A percentile compares a stretch with the other conserved stretches of the same genome.
These are phyloP conservation scores for Cygnus olor DNA, from an alignment of 2,797 vertebrate species.

Conservation along the genomic window DNA sequence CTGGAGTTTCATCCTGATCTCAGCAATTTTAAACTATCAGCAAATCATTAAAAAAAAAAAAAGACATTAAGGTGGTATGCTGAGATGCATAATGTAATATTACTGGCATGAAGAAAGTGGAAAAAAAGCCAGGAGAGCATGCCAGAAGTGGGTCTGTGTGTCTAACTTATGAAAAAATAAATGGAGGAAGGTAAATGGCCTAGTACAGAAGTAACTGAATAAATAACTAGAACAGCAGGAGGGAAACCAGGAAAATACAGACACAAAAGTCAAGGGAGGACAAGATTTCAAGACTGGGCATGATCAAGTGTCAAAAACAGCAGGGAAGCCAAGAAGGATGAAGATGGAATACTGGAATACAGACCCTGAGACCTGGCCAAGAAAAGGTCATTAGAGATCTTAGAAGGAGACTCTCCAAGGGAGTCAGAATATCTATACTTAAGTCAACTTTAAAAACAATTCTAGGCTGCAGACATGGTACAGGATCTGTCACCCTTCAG, in stretches of 20 bases:
- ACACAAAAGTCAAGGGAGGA: constrained; percentile 61
- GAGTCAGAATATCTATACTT: background rate
- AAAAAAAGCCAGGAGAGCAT: background rate
- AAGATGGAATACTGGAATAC: constrained; percentile 58
- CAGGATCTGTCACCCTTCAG: background rate
- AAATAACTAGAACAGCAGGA: constrained; percentile 21
- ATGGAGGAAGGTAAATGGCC: background rate
- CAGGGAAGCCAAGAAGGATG: constrained; percentile 65
- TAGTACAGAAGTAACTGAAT: constrained; percentile 5
- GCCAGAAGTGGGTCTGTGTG: background rate
- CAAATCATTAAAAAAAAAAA: background rate
- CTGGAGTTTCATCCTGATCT: background rate
- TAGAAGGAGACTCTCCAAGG: background rate
- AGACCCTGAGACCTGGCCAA: constrained; percentile 58
- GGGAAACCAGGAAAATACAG: constrained; percentile 36
- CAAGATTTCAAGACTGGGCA: constrained; percentile 63
- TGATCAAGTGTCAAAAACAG: constrained; percentile 73
- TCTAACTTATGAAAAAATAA: accelerated
- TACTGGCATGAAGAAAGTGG: background rate
- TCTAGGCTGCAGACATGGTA: background rate
- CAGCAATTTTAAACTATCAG: background rate
- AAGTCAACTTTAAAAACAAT: background rate
- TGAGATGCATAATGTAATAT: background rate
- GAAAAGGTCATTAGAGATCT: constrained; percentile 56
- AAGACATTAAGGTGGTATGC: background rate